Conservation (phyloP, 2,797 vertebrate species). For the Danio jaintianensis region DNA sequence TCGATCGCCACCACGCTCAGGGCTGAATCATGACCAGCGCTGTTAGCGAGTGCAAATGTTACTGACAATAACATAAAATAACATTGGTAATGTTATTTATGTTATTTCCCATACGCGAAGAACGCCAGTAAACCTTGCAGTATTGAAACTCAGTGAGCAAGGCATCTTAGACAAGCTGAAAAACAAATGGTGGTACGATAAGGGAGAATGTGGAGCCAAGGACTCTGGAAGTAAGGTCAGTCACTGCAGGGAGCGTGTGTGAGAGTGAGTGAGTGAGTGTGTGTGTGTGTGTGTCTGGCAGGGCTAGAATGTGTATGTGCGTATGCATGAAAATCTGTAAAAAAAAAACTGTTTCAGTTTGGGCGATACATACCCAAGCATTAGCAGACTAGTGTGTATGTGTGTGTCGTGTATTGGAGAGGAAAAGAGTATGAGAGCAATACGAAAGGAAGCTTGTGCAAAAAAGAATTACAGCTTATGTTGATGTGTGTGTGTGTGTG, state of each 20-base stretch:
- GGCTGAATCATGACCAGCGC: constrained; percentile 55
- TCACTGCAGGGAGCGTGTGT: constrained; percentile 92
- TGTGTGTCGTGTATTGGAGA: constrained; percentile 23
- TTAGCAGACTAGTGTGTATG: constrained; percentile 29
- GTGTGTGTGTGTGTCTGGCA: constrained; percentile 18
- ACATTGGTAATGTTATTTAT: constrained; percentile 99
- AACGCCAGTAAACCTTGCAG: constrained; percentile 99
- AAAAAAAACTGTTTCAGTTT: constrained; percentile 17
- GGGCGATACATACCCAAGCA: constrained; percentile 28
- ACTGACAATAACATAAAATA: constrained; percentile 99
- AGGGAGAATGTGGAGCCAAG: constrained; percentile 95
- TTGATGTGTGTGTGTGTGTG: constrained; percentile 5
- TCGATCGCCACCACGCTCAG: constrained; percentile 78
- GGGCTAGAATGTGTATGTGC: constrained; percentile 29
- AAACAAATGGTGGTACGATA: constrained; percentile 99
- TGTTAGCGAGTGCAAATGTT: constrained; percentile 61
- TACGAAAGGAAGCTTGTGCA: constrained; percentile 19
- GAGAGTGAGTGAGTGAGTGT: constrained; percentile 44
- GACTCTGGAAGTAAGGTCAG: constrained; percentile 95
- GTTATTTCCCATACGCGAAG: constrained; percentile 99
- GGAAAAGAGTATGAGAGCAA: constrained; percentile 25
- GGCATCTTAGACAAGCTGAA: constrained; percentile 99
- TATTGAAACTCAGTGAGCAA: constrained; percentile 99
- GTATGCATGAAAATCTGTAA: constrained; percentile 27
- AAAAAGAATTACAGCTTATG: constrained; percentile 11